Conservation (phyloP, 1,140 invertebrate genomes). For the Trachelipus rathkii region DNA sequence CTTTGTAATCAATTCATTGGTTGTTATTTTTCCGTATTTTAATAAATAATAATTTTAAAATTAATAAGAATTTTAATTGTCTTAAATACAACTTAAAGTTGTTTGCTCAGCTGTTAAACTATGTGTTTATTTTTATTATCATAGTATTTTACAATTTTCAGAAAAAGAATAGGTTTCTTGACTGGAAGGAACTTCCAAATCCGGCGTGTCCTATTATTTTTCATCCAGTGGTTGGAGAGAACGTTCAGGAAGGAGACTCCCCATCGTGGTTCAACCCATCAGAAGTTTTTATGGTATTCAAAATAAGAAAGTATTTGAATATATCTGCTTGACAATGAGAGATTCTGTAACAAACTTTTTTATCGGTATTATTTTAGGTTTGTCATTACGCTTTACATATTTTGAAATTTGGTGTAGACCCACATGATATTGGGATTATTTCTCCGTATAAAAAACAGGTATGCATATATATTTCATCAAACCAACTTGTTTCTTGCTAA, state of each 20-base stretch:
- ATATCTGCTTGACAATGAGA: no score
- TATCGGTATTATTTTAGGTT: slow-evolving; percentile 54
- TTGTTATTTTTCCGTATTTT: no score
- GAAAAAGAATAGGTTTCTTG: slow-evolving; percentile 13
- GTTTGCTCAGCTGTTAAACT: no score
- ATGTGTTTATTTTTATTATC: no score
- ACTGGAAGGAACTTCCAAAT: slow-evolving; percentile 41
- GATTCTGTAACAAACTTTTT: no score
- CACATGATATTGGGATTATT: slow-evolving; percentile 82
- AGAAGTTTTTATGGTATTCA: slow-evolving; percentile 63
- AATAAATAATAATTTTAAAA: no score
- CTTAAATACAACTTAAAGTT: no score
- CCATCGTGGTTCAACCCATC: slow-evolving; percentile 86
- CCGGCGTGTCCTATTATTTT: slow-evolving; percentile 68
- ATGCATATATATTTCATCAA: not conserved
- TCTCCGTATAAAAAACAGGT: slow-evolving; percentile 86
- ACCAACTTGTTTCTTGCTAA: no score
- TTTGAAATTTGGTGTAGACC: slow-evolving; percentile 60
- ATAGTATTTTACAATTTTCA: no score
- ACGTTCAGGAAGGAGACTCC: slow-evolving; percentile 66
- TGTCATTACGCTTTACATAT: slow-evolving; percentile 59
- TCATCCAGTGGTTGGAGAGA: slow-evolving; percentile 72
- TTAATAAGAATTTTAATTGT: no score
- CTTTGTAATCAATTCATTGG: no score
- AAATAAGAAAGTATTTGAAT: slow-evolving; percentile 48